phyloP scores from a whole-genome alignment of 2,888 invertebrate species.

The Archips xylosteana region DNA sequence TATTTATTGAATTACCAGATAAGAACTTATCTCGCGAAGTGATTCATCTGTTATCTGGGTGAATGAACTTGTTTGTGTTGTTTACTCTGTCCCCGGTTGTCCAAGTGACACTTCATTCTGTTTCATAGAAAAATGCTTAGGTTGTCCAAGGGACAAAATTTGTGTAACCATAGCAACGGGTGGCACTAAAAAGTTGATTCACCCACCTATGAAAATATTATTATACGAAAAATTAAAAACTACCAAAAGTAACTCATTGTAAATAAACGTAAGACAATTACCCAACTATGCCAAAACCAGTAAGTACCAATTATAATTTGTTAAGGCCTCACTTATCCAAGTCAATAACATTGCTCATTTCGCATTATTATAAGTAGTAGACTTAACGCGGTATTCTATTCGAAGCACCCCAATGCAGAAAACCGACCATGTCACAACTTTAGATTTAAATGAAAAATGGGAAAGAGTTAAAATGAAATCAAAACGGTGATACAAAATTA shows the following conservation, averaged over 20 bases:
- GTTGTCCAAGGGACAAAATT: too few species aligned
- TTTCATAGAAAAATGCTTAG: too few species aligned
- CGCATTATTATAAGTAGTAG: neutral
- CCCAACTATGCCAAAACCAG: conserved; percentile 17
- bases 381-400: neutral
- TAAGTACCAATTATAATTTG: conserved; percentile 19
- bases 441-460: too few species aligned
- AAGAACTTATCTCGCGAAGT: neutral
- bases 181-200: too few species aligned
- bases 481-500: too few species aligned
- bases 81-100: too few species aligned
- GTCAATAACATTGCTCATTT: neutral
- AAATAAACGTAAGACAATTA: neutral
- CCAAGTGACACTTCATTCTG: too few species aligned
- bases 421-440: neutral
- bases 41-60: neutral
- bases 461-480: too few species aligned
- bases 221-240: neutral
- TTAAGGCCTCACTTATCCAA: neutral
- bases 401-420: neutral
- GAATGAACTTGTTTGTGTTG: too few species aligned
- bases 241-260: neutral
- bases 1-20: neutral
- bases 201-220: neutral
- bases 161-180: too few species aligned